Conservation (phyloP, 2,113 vertebrate species). For the Catharus bicknelli region DNA sequence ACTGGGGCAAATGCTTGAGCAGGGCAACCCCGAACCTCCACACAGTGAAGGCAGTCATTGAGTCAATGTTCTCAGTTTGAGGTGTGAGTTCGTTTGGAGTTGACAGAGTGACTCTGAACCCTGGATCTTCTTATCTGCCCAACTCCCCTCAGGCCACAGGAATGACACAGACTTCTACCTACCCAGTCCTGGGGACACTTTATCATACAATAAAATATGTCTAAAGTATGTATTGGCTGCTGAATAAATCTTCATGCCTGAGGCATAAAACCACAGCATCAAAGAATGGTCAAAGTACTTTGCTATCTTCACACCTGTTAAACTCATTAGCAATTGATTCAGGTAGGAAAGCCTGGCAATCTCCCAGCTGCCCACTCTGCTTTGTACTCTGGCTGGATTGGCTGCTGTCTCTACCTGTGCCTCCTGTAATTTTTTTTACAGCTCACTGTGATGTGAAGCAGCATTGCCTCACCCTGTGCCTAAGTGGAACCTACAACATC, state of each 20-base stretch:
- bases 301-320: background rate
- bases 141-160: background rate
- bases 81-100: background rate
- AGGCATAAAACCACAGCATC: background rate
- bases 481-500: background rate
- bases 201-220: background rate
- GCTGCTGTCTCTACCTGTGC: background rate
- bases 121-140: background rate
- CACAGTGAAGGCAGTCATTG: background rate
- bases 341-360: background rate
- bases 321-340: background rate
- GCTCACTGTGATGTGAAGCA: background rate
- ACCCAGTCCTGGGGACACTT: background rate
- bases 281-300: background rate
- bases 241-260: background rate
- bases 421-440: background rate
- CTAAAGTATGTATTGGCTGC: background rate
- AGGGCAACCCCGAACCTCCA: background rate
- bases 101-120: background rate
- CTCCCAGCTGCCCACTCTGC: background rate
- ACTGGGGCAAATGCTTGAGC: background rate
- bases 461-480: background rate
- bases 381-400: background rate
- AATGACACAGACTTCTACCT: background rate
- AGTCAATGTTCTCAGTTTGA: background rate